These are phyloP conservation scores for Arge pagana DNA, from an alignment of 2,888 invertebrate species.

Conservation along the genomic window DNA sequence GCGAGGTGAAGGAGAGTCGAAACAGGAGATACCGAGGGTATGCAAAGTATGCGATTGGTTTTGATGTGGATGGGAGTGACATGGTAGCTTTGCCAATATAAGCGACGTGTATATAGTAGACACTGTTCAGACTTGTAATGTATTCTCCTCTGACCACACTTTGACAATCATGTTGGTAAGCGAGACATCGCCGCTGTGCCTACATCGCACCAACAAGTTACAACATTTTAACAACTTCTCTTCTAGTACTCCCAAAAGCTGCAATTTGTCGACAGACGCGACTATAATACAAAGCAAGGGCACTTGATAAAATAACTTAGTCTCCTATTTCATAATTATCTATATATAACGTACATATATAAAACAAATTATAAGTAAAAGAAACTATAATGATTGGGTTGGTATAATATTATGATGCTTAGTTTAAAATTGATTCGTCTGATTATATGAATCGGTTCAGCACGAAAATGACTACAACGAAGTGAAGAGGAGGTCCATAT, in stretches of 20 bases:
- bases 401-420: conserved; percentile 49
- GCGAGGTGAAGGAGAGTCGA: conserved; percentile 33
- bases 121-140: conserved; percentile 56
- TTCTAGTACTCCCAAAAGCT: conserved; percentile 47
- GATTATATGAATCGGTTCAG: conserved; percentile 16
- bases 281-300: conserved; percentile 67
- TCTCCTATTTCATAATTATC: conserved; percentile 60
- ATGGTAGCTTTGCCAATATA: conserved; percentile 36
- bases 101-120: conserved; percentile 49
- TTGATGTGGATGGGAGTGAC: too few species aligned
- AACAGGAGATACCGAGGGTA: conserved; percentile 35
- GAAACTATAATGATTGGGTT: conserved; percentile 52
- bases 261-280: conserved; percentile 54
- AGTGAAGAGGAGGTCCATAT: not conserved
- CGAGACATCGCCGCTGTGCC: conserved; percentile 46
- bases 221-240: conserved; percentile 39
- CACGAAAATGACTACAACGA: conserved; percentile 3
- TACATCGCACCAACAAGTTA: conserved; percentile 49
- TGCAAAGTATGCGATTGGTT: conserved; percentile 27
- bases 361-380: conserved; percentile 56
- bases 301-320: conserved; percentile 68
- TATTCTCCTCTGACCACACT: conserved; percentile 53
- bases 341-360: conserved; percentile 57
- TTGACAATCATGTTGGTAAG: conserved; percentile 42
- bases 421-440: conserved; percentile 33